Base-by-base conservation (phyloP, 2,113 vertebrate species). In the Acanthochromis polyacanthus region DNA sequence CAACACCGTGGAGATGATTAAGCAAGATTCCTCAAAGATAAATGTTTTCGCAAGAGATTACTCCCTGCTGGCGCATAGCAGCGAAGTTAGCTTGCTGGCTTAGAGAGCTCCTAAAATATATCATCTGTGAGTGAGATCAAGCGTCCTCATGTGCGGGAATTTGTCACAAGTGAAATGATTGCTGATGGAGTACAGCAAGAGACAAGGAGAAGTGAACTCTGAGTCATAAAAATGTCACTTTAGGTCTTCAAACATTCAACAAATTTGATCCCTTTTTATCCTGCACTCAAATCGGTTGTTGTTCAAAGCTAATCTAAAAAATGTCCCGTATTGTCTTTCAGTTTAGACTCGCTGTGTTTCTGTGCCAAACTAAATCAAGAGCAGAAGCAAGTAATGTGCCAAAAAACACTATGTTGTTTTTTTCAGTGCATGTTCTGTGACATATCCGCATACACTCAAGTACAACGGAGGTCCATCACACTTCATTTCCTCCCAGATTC, bases 1-100 rank as follows among this genome's bases (percentile, higher is more conserved):
- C 91, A 88, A 87, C 90, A 80, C 75, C 82, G 83, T 69, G 62
- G 77, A 81, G 88, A 91, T 92, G 91, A 93, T 93, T 88, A 92
- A 84, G 90, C 89, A 89, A 81, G 91, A 93, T 92, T 88, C 70
- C 75, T 79, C 75, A 75, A 88, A 90, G 92, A 93, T 92, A 91
- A 91, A 92, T 88, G 86, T 92, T 89, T 90, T 87, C 67, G 50
- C 65, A 70, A 83, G 86, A 88, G 92, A 89, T 92, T 90, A 88
- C 73, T 62, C 72, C 77, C 86, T 89, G 89, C 84, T 90, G 88
- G 72, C 51, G 78, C 78, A 62, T 72, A 48, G 69, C 72, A 71
- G 62, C 84, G 82, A 84, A 64, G 78, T 79, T 90, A 70, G 74
- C 80, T 71, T 11, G 55, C 62, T 20, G 56, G 67, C 67, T 85